Conservation (phyloP, 1,140 invertebrate species). For the Hyles euphorbiae region DNA sequence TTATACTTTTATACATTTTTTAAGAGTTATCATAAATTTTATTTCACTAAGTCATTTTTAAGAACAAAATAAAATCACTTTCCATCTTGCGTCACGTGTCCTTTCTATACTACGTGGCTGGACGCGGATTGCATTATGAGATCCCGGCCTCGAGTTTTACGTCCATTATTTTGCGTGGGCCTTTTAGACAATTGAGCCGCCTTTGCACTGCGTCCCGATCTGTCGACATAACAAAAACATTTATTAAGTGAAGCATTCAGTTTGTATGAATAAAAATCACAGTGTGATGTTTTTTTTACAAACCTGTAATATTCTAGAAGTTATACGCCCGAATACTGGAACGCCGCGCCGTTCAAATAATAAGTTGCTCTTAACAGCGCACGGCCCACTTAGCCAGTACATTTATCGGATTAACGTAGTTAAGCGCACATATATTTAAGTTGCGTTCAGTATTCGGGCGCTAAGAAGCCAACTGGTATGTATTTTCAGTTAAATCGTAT, state of each 20-base stretch:
- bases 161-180: slow-evolving; percentile 65
- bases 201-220: slow-evolving; percentile 68
- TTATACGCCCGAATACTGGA: no score
- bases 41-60: slow-evolving; percentile 56
- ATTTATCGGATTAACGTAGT: no score
- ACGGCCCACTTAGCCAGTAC: no score
- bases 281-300: no score
- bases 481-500: no score
- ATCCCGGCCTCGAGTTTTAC: slow-evolving; percentile 67
- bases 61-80: slow-evolving; percentile 74
- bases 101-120: slow-evolving; percentile 42
- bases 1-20: slow-evolving; percentile 65
- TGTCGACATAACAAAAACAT: slow-evolving; percentile 27
- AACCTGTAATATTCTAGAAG: no score
- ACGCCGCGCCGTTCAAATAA: no score
- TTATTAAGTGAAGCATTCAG: background rate
- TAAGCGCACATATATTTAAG: no score
- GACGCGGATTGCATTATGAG: slow-evolving; percentile 62
- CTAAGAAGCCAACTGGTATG: no score
- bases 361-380: no score
- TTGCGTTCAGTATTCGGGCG: no score
- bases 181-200: slow-evolving; percentile 66
- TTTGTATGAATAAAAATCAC: no score
- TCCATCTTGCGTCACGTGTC: slow-evolving; percentile 54
- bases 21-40: slow-evolving; percentile 39